Conservation (phyloP, 64 coral and sea anemone species). For the Porites lutea region DNA sequence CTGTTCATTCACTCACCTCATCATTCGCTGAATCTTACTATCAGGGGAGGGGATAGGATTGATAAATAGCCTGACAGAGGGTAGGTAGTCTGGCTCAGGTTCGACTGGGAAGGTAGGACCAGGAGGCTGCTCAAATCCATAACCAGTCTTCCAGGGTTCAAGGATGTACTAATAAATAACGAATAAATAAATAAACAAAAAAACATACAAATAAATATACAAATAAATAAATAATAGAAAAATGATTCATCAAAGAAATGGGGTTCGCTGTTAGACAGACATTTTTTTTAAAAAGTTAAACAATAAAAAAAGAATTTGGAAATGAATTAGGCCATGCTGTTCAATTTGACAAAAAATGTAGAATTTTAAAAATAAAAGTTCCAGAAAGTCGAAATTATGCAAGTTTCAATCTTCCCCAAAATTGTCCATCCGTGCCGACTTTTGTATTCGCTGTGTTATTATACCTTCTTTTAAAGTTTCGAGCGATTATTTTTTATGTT, state of each 20-base stretch:
- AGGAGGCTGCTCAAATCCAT: constrained; percentile 74
- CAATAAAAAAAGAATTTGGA: no score
- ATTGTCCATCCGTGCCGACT: no score
- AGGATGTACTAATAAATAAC: constrained; percentile 62
- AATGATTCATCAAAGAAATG: neutral
- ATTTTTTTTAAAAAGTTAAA: no score
- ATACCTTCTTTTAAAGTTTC: no score
- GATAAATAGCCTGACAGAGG: constrained; percentile 90
- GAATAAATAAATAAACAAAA: neutral
- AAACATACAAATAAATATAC: neutral
- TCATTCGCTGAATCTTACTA: constrained; percentile 63
- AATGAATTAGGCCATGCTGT: no score
- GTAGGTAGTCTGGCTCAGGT: constrained; percentile 73
- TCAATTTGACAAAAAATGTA: no score
- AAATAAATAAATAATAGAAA: no score
- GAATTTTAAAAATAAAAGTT: no score
- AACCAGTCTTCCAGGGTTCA: constrained; percentile 50
- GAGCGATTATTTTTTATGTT: no score
- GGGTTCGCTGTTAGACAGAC: neutral
- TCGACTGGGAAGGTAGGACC: constrained; percentile 59
- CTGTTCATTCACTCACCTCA: constrained; percentile 47
- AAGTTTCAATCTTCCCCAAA: no score
- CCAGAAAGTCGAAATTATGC: no score
- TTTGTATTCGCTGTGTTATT: no score
- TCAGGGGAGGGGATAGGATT: constrained; percentile 76